Conservation (phyloP, 2,797 vertebrate genomes). For the Tiaroga cobitis region DNA sequence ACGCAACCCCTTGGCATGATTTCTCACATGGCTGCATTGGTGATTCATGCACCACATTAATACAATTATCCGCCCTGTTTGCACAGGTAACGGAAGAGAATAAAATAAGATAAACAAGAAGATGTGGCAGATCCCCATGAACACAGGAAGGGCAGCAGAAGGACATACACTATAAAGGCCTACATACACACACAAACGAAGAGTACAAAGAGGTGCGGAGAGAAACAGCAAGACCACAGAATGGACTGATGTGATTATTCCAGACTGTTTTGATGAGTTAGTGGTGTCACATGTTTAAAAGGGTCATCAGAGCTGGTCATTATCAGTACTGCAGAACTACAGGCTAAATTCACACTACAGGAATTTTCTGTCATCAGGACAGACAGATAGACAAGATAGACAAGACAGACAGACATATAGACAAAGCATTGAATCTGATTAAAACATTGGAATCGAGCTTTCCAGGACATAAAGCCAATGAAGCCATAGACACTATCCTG, state of each 20-base stretch:
- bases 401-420: too few species aligned
- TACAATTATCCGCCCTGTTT: constrained; percentile 56
- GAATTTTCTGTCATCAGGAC: neutral
- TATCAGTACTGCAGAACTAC: constrained; percentile 8
- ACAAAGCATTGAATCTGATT: neutral
- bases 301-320: constrained; percentile 4
- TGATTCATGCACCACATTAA: constrained; percentile 54
- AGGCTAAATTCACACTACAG: neutral
- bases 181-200: constrained; percentile 30
- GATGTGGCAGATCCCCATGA: constrained; percentile 25
- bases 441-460: constrained; percentile 9
- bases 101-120: constrained; percentile 51
- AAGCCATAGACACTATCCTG: constrained; percentile 14
- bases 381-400: too few species aligned
- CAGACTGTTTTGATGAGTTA: neutral
- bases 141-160: neutral
- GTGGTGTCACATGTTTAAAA: constrained; percentile 4
- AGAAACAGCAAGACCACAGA: neutral
- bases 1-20: constrained; percentile 12
- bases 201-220: neutral
- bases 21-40: constrained; percentile 55
- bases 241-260: neutral
- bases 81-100: constrained; percentile 27
- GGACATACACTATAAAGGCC: neutral
- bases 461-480: neutral